Evolutionary conservation across 2,797 vertebrate species (phyloP).

Genomic region (Sitta carolinensis): DNA sequence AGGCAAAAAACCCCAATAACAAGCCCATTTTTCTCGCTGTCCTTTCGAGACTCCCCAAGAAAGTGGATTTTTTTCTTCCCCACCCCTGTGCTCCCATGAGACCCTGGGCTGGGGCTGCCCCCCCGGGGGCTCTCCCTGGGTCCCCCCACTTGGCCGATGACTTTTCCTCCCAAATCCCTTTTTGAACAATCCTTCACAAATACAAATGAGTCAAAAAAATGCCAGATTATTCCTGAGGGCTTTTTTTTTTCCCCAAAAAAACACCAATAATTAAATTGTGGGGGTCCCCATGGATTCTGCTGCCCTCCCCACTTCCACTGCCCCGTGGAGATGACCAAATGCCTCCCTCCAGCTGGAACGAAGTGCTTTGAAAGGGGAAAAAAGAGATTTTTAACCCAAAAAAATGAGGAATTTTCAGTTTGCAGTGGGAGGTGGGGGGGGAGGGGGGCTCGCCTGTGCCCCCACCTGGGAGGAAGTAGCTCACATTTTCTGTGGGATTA

Average conservation of each 20-base stretch:
- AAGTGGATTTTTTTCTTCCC: neutral
- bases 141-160: neutral
- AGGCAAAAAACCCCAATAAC: neutral
- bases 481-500: slow-evolving; percentile 10
- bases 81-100: neutral
- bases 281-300: neutral
- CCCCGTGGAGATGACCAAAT: neutral
- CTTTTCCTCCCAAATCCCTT: neutral
- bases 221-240: neutral
- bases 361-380: neutral
- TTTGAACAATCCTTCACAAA: neutral
- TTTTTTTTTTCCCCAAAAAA: neutral
- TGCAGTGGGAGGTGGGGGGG: neutral
- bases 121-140: neutral
- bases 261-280: neutral
- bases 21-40: neutral
- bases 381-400: neutral
- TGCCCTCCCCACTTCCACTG: accelerated
- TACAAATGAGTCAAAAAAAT: neutral
- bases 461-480: neutral
- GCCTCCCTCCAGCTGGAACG: neutral
- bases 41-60: neutral
- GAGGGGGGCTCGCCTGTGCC: neutral
- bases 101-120: neutral
- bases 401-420: neutral